Conservation (phyloP, 2,888 invertebrate genomes). For the Drosophila kuntzei region DNA sequence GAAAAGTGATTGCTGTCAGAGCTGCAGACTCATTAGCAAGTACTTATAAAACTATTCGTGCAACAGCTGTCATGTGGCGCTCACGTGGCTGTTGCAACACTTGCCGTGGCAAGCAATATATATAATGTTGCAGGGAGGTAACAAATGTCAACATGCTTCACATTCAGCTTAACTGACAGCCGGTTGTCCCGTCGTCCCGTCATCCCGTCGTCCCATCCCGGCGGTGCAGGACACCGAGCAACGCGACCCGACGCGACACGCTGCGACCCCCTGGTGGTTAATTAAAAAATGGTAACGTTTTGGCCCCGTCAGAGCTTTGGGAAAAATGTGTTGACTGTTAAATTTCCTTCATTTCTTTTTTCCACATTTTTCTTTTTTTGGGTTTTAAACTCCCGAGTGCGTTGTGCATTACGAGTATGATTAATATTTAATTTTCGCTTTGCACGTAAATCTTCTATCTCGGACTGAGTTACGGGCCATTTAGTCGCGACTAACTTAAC, state of each 20-base stretch:
- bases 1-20: conserved; percentile 12
- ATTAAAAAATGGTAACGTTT: conserved; percentile 63
- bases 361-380: neutral
- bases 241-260: conserved; percentile 4
- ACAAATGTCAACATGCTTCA: conserved; percentile 77
- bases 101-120: conserved; percentile 28
- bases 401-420: conserved; percentile 33
- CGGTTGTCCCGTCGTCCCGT: conserved; percentile 50
- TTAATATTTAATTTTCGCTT: conserved; percentile 61
- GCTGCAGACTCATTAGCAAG: conserved; percentile 74
- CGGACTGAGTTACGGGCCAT: conserved; percentile 57
- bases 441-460: conserved; percentile 48
- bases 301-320: conserved; percentile 14
- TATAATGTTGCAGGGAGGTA: conserved; percentile 71
- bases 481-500: conserved; percentile 50
- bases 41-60: conserved; percentile 78
- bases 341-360: conserved; percentile 15
- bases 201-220: conserved; percentile 52
- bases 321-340: conserved; percentile 52
- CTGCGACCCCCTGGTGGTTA: conserved; percentile 66
- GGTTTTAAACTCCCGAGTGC: conserved; percentile 21
- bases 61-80: conserved; percentile 71
- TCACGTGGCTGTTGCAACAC: conserved; percentile 34
- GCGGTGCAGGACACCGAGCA: conserved; percentile 13
- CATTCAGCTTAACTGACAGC: conserved; percentile 59